Evolutionary conservation across 2,888 invertebrate genomes (phyloP).

Genomic region (Apamea monoglypha): DNA sequence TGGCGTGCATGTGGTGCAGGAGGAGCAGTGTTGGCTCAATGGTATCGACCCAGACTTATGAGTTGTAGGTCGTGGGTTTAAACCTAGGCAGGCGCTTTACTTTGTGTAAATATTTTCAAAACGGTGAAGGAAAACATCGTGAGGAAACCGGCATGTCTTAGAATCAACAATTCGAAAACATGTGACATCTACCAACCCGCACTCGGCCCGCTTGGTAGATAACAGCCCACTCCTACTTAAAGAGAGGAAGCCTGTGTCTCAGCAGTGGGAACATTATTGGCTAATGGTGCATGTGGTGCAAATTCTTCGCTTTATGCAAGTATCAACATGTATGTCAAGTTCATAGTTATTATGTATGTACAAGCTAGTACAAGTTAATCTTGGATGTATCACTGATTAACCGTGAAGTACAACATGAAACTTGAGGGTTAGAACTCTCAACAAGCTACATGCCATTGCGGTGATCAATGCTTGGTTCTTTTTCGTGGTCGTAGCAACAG

Average conservation of each 20-base stretch:
- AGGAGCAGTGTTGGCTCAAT: not conserved
- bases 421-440: not conserved
- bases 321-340: constrained; percentile 26
- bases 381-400: not conserved
- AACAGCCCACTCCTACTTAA: not conserved
- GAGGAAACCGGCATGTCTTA: not conserved
- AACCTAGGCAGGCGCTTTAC: not conserved
- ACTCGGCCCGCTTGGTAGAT: not conserved
- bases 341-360: constrained; percentile 19
- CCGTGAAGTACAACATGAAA: constrained; percentile 3
- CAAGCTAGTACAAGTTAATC: not conserved
- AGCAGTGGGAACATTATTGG: not conserved
- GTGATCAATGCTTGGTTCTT: not conserved
- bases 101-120: not conserved
- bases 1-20: not conserved
- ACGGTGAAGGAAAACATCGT: not conserved
- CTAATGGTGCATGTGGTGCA: not conserved
- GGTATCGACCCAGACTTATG: not conserved
- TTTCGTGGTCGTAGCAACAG: not conserved
- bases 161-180: not conserved
- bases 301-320: not conserved
- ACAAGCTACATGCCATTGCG: not conserved
- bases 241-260: not conserved
- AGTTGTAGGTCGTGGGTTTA: not conserved
- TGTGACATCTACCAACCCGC: too few species aligned